Conservation (phyloP, 2,797 vertebrate species). For the Anguilla megastoma region DNA sequence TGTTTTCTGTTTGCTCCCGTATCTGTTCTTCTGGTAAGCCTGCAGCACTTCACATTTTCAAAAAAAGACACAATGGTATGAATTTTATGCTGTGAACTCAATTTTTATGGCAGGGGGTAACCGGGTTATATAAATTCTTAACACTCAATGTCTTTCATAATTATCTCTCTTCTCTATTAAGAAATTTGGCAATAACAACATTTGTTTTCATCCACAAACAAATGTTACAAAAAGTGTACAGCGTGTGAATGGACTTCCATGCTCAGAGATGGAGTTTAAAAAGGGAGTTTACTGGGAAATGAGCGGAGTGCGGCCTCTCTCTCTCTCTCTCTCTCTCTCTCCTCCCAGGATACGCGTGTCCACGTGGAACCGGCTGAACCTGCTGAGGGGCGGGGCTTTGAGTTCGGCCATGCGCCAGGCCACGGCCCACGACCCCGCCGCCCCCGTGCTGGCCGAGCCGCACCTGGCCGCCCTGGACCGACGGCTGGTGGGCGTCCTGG, state of each 20-base stretch:
- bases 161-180: background rate
- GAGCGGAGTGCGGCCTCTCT: background rate
- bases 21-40: background rate
- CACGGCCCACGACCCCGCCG: conserved; percentile 84
- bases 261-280: background rate
- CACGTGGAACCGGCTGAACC: conserved; percentile 93
- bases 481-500: conserved; percentile 83
- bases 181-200: background rate
- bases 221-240: background rate
- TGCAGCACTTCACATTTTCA: background rate
- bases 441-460: conserved; percentile 80
- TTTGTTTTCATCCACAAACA: background rate
- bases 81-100: no score
- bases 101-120: background rate
- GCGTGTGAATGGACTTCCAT: background rate
- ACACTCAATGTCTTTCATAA: background rate
- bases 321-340: background rate
- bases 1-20: background rate
- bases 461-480: conserved; percentile 89
- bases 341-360: conserved; percentile 87
- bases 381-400: conserved; percentile 83
- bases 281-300: background rate
- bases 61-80: no score
- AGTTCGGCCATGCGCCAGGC: conserved; percentile 87
- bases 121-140: background rate